Conservation (phyloP, 2,888 invertebrate species). For the Lamellibrachia columna region DNA sequence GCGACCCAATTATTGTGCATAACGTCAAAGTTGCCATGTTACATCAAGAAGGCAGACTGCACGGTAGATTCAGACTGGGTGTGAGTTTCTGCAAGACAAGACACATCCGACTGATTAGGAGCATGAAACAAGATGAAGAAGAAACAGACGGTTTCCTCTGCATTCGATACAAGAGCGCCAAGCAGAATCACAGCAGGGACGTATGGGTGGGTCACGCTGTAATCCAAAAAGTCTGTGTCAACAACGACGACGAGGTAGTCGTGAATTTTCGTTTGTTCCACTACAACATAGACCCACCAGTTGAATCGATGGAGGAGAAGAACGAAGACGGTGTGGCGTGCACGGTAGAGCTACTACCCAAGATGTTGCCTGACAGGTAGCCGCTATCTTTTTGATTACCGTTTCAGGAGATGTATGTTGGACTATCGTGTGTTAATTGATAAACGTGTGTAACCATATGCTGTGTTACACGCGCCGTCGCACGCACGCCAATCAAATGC, state of each 20-base stretch:
- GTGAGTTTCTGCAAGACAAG: conserved; percentile 48
- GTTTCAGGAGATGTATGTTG: not conserved
- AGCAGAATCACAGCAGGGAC: not conserved
- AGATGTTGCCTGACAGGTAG: conserved; percentile 50
- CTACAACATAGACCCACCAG: conserved; percentile 50
- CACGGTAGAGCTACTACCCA: conserved; percentile 57
- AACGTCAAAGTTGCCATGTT: conserved; percentile 46
- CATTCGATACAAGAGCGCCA: conserved; percentile 45
- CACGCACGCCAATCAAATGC: no score
- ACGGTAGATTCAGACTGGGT: conserved; percentile 44
- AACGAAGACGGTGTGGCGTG: conserved; percentile 8
- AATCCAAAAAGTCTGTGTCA: not conserved
- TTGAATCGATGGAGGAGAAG: conserved; percentile 36
- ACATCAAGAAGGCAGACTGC: not conserved
- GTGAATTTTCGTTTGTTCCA: conserved; percentile 46
- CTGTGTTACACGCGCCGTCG: no score
- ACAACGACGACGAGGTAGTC: not conserved
- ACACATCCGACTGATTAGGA: conserved; percentile 44
- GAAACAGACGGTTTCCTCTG: conserved; percentile 51
- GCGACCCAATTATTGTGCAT: conserved; percentile 50
- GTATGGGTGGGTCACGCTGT: conserved; percentile 26
- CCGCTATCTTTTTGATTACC: not conserved
- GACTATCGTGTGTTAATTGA: not conserved
- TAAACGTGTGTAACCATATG: no score
- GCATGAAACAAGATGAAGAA: conserved; percentile 28